These are phyloP conservation scores for Acrobasis suavella DNA, from an alignment of 2,888 invertebrate species.

Conservation along the genomic window DNA sequence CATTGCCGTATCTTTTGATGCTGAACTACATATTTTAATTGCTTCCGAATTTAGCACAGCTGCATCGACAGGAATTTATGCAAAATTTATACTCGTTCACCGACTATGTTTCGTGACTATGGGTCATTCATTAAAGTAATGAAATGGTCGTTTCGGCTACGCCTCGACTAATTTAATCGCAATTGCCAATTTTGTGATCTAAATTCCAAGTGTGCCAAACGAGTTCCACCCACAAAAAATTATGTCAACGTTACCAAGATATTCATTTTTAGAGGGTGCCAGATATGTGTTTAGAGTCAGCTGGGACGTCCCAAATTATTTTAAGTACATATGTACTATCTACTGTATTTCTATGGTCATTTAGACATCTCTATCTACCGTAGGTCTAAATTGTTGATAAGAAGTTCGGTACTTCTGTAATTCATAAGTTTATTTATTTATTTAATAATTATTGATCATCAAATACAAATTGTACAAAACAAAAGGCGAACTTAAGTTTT, in stretches of 20 bases:
- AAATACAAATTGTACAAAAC: too few relatives aligned
- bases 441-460: too few relatives aligned
- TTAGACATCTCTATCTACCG: too few relatives aligned
- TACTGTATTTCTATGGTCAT: too few relatives aligned
- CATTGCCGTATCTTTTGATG: neutral
- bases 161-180: slow-evolving; percentile 44
- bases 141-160: slow-evolving; percentile 50
- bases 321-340: too few relatives aligned
- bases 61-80: slow-evolving; percentile 10
- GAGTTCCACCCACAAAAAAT: slow-evolving; percentile 10
- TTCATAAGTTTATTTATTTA: too few relatives aligned
- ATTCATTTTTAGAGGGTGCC: neutral
- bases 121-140: slow-evolving; percentile 58
- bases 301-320: too few relatives aligned
- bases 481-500: too few relatives aligned
- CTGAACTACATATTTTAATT: neutral
- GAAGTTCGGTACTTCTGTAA: too few relatives aligned
- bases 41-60: slow-evolving; percentile 1
- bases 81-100: slow-evolving; percentile 14
- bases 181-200: slow-evolving; percentile 24
- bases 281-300: neutral
- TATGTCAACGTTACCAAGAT: neutral
- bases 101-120: slow-evolving; percentile 52
- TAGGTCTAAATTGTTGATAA: too few relatives aligned
- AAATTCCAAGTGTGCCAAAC: slow-evolving; percentile 25